A percentile compares a stretch with the other conserved stretches of the same genome.
Conservation (phyloP, 2,113 vertebrate species). For the Zosterops hypoxanthus region DNA sequence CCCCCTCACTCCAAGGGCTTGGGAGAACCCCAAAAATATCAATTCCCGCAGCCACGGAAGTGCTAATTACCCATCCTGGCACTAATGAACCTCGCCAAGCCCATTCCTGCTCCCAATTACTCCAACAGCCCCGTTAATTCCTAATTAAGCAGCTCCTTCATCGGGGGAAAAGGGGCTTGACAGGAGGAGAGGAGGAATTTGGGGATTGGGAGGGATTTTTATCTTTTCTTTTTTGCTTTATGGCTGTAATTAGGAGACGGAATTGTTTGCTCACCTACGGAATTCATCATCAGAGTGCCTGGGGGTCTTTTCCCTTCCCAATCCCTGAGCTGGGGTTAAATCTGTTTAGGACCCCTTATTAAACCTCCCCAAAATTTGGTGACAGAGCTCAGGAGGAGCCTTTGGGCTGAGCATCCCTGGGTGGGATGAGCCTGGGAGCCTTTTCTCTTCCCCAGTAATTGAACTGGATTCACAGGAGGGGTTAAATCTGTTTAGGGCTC, state of each 20-base stretch:
- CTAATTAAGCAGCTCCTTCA: slow-evolving; percentile 42
- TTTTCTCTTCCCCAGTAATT: too few species aligned
- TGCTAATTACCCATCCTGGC: not conserved
- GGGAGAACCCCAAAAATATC: not conserved
- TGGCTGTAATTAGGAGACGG: not conserved
- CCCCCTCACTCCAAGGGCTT: too few species aligned
- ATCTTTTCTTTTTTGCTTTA: slow-evolving; percentile 1
- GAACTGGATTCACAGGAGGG: too few species aligned
- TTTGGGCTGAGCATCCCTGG: too few species aligned
- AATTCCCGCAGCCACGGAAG: not conserved
- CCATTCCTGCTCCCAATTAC: not conserved
- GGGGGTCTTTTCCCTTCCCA: not conserved
- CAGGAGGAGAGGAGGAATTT: not conserved
- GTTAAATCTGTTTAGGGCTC: too few species aligned
- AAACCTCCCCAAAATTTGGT: not conserved
- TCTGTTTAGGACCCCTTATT: not conserved
- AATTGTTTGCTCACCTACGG: not conserved
- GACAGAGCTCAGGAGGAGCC: too few species aligned
- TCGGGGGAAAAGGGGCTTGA: not conserved
- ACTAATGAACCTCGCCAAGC: not conserved
- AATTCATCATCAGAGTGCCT: not conserved
- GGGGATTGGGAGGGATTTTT: not conserved
- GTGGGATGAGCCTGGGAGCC: too few species aligned
- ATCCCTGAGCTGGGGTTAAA: not conserved
- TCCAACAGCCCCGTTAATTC: slow-evolving; percentile 8